Evolutionary conservation across 2,888 invertebrate genomes (phyloP).

Genomic region (Clepsis dumicolana): DNA sequence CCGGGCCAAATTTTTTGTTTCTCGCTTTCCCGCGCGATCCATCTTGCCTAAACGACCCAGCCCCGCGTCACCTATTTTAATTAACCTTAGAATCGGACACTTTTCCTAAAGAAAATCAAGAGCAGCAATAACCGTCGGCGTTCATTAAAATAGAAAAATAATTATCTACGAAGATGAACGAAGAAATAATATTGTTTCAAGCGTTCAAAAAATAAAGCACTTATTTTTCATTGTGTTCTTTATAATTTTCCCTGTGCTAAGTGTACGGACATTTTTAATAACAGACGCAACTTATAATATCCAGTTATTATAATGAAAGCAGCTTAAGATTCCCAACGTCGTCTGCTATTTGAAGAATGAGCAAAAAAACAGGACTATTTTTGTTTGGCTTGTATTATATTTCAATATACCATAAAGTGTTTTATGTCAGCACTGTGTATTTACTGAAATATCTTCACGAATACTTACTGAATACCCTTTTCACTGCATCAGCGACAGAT

Average conservation of each 20-base stretch:
- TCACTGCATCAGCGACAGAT: not conserved
- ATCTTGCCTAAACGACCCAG: conserved; percentile 44
- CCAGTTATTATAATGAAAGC: not conserved
- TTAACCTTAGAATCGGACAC: conserved; percentile 53
- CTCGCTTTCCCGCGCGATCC: conserved; percentile 35
- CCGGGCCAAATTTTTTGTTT: conserved; percentile 58
- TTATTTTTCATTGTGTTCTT: conserved; percentile 1
- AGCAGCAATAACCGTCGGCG: conserved; percentile 14
- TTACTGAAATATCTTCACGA: too few species aligned
- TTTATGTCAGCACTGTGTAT: too few species aligned
- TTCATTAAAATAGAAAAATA: conserved; percentile 37
- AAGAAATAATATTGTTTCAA: conserved; percentile 29
- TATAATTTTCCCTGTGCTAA: conserved; percentile 1
- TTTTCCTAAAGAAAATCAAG: conserved; percentile 44
- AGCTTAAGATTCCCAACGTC: not conserved
- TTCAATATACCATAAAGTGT: too few species aligned
- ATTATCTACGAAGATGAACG: conserved; percentile 29
- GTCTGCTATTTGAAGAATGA: not conserved
- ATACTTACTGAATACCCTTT: too few species aligned
- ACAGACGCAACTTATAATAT: not conserved
- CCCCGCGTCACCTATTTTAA: conserved; percentile 60
- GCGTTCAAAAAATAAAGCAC: not conserved
- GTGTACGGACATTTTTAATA: not conserved
- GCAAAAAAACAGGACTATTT: not conserved
- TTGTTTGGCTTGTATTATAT: too few species aligned